phyloP scores from a whole-genome alignment of 2,888 invertebrate genomes.

The Macrophya annulata region DNA sequence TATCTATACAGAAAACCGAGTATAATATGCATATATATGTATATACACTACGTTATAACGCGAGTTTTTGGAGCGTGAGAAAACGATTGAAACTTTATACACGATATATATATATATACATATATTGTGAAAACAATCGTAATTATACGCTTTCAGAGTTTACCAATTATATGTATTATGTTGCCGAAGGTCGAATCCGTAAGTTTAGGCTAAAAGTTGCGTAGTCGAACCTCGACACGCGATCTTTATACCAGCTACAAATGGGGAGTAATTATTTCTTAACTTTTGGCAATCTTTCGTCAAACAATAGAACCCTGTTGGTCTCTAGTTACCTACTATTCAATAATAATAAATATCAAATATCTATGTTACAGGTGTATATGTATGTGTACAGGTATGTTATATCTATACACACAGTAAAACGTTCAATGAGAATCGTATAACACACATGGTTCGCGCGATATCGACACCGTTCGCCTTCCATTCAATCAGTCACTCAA shows the following conservation, averaged over 20 bases:
- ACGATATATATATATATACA: background rate
- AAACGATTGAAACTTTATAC: conserved; percentile 45
- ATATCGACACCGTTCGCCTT: conserved; percentile 36
- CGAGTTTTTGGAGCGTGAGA: conserved; percentile 42
- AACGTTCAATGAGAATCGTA: conserved; percentile 3
- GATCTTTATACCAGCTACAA: conserved; percentile 27
- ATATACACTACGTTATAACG: conserved; percentile 2
- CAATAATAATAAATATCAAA: conserved; percentile 39
- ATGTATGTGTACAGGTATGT: background rate
- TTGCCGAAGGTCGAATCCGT: background rate
- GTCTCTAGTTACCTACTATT: background rate
- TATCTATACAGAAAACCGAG: background rate
- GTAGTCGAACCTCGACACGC: conserved; percentile 45
- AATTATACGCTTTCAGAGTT: conserved; percentile 48
- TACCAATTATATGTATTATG: conserved; percentile 47
- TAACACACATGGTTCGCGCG: conserved; percentile 20
- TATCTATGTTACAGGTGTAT: background rate
- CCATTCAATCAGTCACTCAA: conserved; percentile 48
- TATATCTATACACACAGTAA: background rate
- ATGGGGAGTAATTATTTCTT: conserved; percentile 5
- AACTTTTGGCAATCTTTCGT: conserved; percentile 22
- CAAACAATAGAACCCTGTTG: background rate
- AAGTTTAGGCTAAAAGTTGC: conserved; percentile 29
- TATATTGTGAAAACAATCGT: conserved; percentile 51
- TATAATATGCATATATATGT: too few species aligned